Conservation (phyloP, 2,888 invertebrate species). For the Melieria crassipennis region DNA sequence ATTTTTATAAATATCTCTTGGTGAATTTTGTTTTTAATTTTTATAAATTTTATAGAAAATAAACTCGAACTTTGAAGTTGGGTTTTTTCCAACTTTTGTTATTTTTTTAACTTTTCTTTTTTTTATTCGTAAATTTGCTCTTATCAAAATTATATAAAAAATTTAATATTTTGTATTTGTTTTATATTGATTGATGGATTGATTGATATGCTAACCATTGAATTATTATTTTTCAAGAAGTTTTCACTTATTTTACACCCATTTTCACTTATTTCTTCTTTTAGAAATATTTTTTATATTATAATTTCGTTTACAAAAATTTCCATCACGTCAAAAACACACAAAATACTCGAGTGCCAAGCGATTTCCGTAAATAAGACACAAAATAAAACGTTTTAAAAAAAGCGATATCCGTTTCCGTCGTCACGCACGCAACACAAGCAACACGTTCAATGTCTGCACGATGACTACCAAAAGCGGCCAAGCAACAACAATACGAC, state of each 20-base stretch:
- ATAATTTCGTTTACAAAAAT: neutral
- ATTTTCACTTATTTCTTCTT: neutral
- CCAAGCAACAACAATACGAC: conserved; percentile 12
- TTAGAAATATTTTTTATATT: neutral
- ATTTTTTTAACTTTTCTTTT: too few species aligned
- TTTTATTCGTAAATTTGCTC: too few species aligned
- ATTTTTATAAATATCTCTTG: too few species aligned
- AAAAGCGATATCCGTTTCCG: conserved; percentile 8
- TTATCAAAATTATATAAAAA: too few species aligned
- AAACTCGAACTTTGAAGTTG: too few species aligned
- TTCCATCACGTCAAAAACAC: neutral
- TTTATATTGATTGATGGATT: neutral
- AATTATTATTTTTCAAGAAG: too few species aligned
- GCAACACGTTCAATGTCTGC: conserved; percentile 39
- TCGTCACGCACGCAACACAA: conserved; percentile 9
- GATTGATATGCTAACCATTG: too few species aligned
- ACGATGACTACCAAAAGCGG: conserved; percentile 39
- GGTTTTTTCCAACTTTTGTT: too few species aligned
- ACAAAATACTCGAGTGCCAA: neutral
- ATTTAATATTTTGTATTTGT: neutral
- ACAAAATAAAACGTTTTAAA: neutral
- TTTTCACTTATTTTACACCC: neutral
- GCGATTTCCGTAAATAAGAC: conserved; percentile 1
- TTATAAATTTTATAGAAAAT: too few species aligned
- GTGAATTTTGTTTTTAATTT: too few species aligned